phyloP scores from a whole-genome alignment of 2,797 vertebrate species.

The Philypnodon macrostomus region DNA sequence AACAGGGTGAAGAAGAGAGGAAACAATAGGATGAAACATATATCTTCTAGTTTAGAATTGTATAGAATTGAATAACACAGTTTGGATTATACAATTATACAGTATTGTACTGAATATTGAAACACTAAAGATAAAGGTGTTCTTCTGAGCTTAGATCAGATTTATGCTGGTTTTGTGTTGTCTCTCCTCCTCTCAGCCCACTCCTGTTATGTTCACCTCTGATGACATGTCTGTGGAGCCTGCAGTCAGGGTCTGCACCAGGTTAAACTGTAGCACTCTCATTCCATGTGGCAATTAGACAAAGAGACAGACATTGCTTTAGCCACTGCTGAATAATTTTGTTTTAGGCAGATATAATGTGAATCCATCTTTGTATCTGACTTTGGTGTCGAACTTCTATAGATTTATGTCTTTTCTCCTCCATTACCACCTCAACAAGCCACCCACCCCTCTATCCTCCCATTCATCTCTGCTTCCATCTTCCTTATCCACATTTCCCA shows the following conservation, averaged over 20 bases:
- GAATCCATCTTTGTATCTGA: conserved; percentile 13
- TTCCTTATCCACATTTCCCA: conserved; percentile 52
- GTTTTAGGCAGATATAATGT: conserved; percentile 51
- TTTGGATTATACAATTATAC: too few species aligned
- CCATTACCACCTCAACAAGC: conserved; percentile 21
- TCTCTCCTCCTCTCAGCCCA: conserved; percentile 19
- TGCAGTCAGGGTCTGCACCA: conserved; percentile 23
- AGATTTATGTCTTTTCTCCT: conserved; percentile 14
- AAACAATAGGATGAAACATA: too few species aligned
- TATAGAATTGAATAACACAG: too few species aligned
- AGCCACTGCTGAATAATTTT: conserved; percentile 47
- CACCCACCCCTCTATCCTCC: conserved; percentile 27
- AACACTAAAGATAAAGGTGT: neutral
- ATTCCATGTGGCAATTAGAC: conserved; percentile 54
- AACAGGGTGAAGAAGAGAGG: too few species aligned
- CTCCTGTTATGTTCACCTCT: conserved; percentile 31
- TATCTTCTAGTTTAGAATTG: too few species aligned
- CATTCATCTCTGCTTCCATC: conserved; percentile 59
- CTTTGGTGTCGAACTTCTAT: conserved; percentile 3
- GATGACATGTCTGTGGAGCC: conserved; percentile 39
- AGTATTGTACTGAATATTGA: too few species aligned
- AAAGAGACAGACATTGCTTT: conserved; percentile 21
- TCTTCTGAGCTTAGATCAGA: conserved; percentile 7
- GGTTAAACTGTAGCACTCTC: conserved; percentile 64
- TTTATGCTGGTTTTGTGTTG: conserved; percentile 33